Base-by-base conservation (phyloP, 1,140 invertebrate species). In the Pseudomyrmex pallidus region DNA sequence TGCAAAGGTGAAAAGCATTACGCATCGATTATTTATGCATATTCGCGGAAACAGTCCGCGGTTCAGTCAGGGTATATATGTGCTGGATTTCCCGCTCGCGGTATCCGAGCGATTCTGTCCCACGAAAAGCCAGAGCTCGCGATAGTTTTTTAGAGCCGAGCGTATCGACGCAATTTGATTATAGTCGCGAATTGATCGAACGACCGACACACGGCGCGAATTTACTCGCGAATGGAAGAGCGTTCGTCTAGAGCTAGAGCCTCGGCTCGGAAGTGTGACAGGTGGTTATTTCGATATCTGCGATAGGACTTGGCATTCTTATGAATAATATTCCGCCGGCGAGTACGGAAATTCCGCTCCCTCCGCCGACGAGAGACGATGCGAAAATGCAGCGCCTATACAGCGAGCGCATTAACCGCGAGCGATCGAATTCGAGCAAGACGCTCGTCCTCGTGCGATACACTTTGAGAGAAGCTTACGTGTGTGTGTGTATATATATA, bases 211-310 rank as follows among this genome's bases (percentile, higher is more conserved):
- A 22, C 72, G 59, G 62, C 70, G 85, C 35, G 68, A 84, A 87
- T 86, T 86, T 57, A 70, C 12, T 64, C 57, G 57, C 67, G 84
- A 76, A 54, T 17, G 74, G 46, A 87, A 52, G 72, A 87, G 59
- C 64, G 52, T 12, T 44, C 67, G 35, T 35, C 35, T 35, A 35
- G 35, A 74, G 77, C 86, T 89, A 88, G 56, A 76, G 84, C 84
- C 25, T 61, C 17, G 25, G 68, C 57, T 85, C 74, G 87, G 84
- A 88, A 89, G 87, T 68, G 86, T 66, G 84, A 77, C 87, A 88
- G 87, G 70, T 89, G 87, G 87, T 84, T 80, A 63, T 44, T 74
- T 85, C 57, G 62, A 72, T 67, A 83, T 74, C 78, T 78, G 84
- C 67, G 67, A 44, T 44, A 59, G 48, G 85, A 84, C 83, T 87